Evolutionary conservation across 1,140 invertebrate genomes (phyloP).

Genomic region (Leptoteleia sp.): DNA sequence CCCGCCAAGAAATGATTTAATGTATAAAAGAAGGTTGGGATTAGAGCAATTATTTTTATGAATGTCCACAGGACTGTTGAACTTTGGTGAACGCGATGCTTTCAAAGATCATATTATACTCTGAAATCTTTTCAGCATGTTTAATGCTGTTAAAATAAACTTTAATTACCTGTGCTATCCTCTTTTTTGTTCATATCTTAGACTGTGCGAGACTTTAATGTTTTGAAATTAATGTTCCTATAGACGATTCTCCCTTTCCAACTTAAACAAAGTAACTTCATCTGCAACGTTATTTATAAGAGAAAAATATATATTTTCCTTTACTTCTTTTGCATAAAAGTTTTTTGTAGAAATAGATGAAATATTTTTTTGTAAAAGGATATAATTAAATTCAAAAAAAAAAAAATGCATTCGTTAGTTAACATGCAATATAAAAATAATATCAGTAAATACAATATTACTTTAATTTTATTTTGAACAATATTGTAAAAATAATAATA

Average conservation of each 20-base stretch:
- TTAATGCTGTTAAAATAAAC: constrained; percentile 49
- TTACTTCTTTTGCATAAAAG: too few relatives aligned
- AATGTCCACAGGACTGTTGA: constrained; percentile 15
- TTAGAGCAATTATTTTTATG: constrained; percentile 29
- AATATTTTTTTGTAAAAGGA: too few relatives aligned
- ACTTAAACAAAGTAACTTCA: constrained; percentile 21
- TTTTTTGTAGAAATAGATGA: too few relatives aligned
- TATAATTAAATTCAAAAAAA: too few relatives aligned
- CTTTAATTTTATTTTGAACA: too few relatives aligned
- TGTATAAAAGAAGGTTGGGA: background rate
- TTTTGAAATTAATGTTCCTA: constrained; percentile 38
- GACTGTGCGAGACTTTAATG: constrained; percentile 21
- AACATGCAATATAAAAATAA: too few relatives aligned
- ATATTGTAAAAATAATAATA: too few relatives aligned
- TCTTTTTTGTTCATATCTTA: constrained; percentile 36
- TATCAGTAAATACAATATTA: too few relatives aligned
- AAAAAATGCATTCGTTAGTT: too few relatives aligned
- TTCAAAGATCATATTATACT: constrained; percentile 32
- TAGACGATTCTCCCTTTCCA: constrained; percentile 28
- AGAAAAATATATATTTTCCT: too few relatives aligned
- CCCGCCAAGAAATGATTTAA: constrained; percentile 2
- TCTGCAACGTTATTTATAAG: too few relatives aligned
- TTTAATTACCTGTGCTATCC: constrained; percentile 42
- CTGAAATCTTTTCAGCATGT: constrained; percentile 31
- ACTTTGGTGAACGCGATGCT: constrained; percentile 1